Evolutionary conservation across 1,140 invertebrate species (phyloP).

Genomic region (Zaprionus lachaisei): DNA sequence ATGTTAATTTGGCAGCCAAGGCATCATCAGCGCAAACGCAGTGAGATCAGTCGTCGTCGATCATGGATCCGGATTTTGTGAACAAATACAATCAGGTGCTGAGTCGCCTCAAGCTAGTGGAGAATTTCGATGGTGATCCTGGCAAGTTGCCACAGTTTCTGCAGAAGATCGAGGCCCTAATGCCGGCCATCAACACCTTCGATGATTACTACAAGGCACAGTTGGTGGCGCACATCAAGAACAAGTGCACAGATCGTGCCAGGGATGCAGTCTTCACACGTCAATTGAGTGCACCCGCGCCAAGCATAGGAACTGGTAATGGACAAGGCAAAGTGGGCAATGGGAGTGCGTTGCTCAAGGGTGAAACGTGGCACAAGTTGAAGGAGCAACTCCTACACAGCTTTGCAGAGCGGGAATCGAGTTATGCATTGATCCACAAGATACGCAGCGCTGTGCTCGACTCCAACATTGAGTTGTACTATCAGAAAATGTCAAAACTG

Average conservation of each 20-base stretch:
- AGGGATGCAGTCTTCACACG: conserved; percentile 66
- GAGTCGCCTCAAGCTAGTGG: conserved; percentile 64
- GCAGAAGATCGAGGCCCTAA: conserved; percentile 65
- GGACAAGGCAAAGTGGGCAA: conserved; percentile 25
- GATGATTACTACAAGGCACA: conserved; percentile 73
- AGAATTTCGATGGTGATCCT: conserved; percentile 73
- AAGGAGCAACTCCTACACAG: conserved; percentile 67
- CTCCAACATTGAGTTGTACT: conserved; percentile 72
- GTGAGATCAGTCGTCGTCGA: neutral
- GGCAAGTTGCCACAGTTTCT: conserved; percentile 66
- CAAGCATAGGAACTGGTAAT: conserved; percentile 23
- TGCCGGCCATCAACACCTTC: conserved; percentile 67
- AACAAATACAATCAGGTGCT: conserved; percentile 74
- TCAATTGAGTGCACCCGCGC: conserved; percentile 65
- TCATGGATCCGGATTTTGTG: conserved; percentile 75
- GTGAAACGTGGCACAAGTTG: conserved; percentile 68
- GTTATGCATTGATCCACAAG: conserved; percentile 69
- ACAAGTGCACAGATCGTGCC: conserved; percentile 71
- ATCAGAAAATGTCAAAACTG: conserved; percentile 69
- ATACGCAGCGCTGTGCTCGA: conserved; percentile 64
- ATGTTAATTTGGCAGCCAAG: conserved; percentile 68
- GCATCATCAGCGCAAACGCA: neutral
- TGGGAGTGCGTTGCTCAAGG: conserved; percentile 39
- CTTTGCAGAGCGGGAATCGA: conserved; percentile 69
- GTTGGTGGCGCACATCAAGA: conserved; percentile 67